Evolutionary conservation across 2,113 vertebrate species (phyloP).

Genomic region (Nothobranchius furzeri): DNA sequence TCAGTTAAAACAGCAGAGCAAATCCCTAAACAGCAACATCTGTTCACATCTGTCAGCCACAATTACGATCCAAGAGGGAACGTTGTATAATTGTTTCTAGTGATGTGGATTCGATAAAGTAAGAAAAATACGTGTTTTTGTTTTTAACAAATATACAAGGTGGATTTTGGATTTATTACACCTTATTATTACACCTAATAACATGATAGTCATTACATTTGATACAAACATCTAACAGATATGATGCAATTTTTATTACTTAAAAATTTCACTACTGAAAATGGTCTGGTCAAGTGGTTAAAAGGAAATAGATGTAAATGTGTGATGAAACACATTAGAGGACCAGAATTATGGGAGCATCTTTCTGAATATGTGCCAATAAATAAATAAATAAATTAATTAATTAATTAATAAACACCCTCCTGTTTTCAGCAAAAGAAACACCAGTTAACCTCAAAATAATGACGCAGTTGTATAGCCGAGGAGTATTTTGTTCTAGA

Average conservation of each 20-base stretch:
- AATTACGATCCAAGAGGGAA: neutral
- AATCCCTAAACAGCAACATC: no score
- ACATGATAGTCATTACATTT: no score
- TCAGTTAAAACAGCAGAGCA: no score
- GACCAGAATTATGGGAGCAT: conserved; percentile 39
- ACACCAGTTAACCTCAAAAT: conserved; percentile 11
- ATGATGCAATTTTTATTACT: no score
- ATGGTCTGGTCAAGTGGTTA: neutral
- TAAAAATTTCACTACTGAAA: no score
- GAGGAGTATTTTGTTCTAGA: conserved; percentile 5
- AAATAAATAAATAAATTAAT: conserved; percentile 7
- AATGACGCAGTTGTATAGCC: neutral
- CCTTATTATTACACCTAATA: no score
- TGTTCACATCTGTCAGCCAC: neutral
- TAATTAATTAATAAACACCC: conserved; percentile 18
- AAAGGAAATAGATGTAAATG: conserved; percentile 14
- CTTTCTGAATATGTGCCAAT: conserved; percentile 31
- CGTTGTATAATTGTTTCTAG: neutral
- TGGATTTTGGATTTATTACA: no score
- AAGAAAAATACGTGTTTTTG: neutral
- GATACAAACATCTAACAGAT: no score
- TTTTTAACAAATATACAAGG: no score
- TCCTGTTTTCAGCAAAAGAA: conserved; percentile 20
- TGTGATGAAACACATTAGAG: conserved; percentile 27
- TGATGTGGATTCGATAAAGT: neutral